Evolutionary conservation across 1,140 invertebrate species (phyloP).

Genomic region (Pogonognathellus flavescens): DNA sequence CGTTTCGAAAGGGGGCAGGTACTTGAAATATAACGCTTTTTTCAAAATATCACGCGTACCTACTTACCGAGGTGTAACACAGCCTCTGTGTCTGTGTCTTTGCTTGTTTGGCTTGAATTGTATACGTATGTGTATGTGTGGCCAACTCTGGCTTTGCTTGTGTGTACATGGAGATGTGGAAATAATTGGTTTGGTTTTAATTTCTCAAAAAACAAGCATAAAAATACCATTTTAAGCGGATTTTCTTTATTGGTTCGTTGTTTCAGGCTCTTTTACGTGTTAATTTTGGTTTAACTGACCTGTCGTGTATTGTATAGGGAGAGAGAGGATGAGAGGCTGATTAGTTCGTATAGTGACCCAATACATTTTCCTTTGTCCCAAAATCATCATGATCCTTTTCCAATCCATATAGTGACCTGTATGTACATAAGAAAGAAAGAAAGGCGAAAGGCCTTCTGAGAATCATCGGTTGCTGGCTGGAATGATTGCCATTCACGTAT

Average conservation of each 20-base stretch:
- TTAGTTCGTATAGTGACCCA: not conserved
- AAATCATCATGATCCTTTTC: not conserved
- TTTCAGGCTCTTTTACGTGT: not conserved
- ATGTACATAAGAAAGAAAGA: too few relatives aligned
- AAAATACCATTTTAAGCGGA: not conserved
- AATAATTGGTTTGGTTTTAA: too few relatives aligned
- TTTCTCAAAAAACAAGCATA: not conserved
- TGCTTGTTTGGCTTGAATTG: too few relatives aligned
- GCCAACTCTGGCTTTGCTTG: too few relatives aligned
- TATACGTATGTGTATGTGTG: too few relatives aligned
- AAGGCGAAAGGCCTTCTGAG: not conserved
- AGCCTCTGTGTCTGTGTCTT: too few relatives aligned
- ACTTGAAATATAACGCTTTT: not conserved
- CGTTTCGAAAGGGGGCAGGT: not conserved
- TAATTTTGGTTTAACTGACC: not conserved
- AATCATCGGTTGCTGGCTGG: not conserved
- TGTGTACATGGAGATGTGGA: too few relatives aligned
- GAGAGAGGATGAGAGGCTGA: not conserved
- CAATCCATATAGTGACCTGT: not conserved
- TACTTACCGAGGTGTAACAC: too few relatives aligned
- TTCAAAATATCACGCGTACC: not conserved
- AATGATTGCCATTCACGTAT: too few relatives aligned
- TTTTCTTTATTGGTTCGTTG: not conserved
- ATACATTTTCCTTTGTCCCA: slow-evolving; percentile 6
- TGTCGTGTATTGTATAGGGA: not conserved